phyloP scores from a whole-genome alignment of 2,113 vertebrate species.

The Kryptolebias marmoratus region DNA sequence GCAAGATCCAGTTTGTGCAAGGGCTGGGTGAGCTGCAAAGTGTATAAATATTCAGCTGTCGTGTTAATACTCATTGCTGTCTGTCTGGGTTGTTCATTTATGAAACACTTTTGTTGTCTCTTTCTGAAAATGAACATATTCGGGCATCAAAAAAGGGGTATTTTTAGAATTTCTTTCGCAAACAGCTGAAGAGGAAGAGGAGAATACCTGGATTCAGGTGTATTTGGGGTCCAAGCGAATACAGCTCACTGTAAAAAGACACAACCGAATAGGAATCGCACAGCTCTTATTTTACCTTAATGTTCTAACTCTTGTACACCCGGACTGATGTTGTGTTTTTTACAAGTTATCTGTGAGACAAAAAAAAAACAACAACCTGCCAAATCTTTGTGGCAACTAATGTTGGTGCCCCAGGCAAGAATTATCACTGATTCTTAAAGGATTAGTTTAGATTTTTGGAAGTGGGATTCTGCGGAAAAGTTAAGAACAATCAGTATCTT shows the following conservation, averaged over 20 bases:
- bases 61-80: constrained; percentile 32
- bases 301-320: constrained; percentile 32
- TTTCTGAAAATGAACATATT: constrained; percentile 31
- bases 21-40: constrained; percentile 54
- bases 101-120: constrained; percentile 40
- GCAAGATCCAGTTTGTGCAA: constrained; percentile 31
- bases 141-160: constrained; percentile 15
- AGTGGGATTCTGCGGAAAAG: too few species aligned
- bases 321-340: constrained; percentile 52
- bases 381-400: constrained; percentile 56
- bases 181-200: background rate
- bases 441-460: too few species aligned
- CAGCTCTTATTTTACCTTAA: constrained; percentile 36
- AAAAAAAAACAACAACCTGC: constrained; percentile 34
- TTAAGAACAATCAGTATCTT: too few species aligned
- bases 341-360: constrained; percentile 55
- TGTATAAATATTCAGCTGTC: constrained; percentile 64
- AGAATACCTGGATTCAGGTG: too few species aligned
- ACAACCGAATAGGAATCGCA: constrained; percentile 8
- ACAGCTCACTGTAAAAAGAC: constrained; percentile 12
- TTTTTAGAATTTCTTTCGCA: constrained; percentile 1
- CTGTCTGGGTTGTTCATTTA: constrained; percentile 34
- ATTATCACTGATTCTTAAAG: constrained; percentile 25
- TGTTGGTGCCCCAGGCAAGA: constrained; percentile 37
- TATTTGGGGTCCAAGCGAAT: background rate